phyloP scores from a whole-genome alignment of 2,113 vertebrate species.

The Ranitomeya imitator region DNA sequence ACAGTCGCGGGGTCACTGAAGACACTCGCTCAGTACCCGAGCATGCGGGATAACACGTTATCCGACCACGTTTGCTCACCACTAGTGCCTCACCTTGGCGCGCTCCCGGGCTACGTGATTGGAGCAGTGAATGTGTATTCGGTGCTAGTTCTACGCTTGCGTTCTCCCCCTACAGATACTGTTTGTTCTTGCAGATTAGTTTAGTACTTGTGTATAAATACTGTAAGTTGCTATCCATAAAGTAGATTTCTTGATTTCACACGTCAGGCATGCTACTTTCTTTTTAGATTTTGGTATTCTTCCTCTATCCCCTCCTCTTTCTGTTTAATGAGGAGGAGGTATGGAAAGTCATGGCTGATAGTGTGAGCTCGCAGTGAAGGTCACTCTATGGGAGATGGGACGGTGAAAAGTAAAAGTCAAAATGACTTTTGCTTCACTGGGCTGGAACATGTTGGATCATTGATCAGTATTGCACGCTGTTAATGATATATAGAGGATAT shows the following conservation, averaged over 20 bases:
- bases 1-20: too few relatives aligned
- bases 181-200: too few relatives aligned
- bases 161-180: too few relatives aligned
- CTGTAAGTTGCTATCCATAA: background rate
- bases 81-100: too few relatives aligned
- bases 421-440: slow-evolving; percentile 67
- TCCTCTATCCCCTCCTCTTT: background rate
- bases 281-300: background rate
- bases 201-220: too few relatives aligned
- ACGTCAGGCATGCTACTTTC: background rate
- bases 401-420: slow-evolving; percentile 64
- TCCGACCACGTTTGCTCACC: too few relatives aligned
- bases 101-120: too few relatives aligned
- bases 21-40: too few relatives aligned
- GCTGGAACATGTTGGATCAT: slow-evolving; percentile 68
- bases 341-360: slow-evolving; percentile 14
- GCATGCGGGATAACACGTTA: too few relatives aligned
- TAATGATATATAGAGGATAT: slow-evolving; percentile 48
- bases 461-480: slow-evolving; percentile 60
- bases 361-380: slow-evolving; percentile 52
- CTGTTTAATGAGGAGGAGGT: background rate
- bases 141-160: too few relatives aligned
- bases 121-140: too few relatives aligned
- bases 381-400: slow-evolving; percentile 63
- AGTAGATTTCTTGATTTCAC: background rate